These are phyloP conservation scores for Oplegnathus fasciatus DNA, from an alignment of 2,113 vertebrate genomes.

Conservation along the genomic window DNA sequence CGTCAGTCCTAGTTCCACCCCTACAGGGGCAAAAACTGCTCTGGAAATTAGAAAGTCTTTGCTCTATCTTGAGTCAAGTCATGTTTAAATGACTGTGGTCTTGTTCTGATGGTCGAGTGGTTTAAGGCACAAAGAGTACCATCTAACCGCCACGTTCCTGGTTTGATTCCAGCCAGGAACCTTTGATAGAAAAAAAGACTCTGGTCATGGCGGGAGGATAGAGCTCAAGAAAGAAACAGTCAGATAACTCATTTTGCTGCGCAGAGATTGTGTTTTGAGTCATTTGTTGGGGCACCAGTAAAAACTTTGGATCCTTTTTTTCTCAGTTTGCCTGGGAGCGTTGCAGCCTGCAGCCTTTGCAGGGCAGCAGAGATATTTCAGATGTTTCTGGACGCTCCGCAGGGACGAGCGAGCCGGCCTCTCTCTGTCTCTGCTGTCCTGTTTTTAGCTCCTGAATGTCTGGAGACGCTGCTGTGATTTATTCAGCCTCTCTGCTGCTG, in stretches of 20 bases:
- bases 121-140: too few species aligned
- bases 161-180: too few species aligned
- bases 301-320: conserved; percentile 3
- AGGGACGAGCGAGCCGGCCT: conserved; percentile 16
- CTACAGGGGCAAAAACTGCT: too few species aligned
- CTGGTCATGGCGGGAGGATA: neutral
- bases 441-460: conserved; percentile 67
- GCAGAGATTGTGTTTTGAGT: neutral
- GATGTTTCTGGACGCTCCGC: conserved; percentile 34
- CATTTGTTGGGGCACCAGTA: conserved; percentile 15
- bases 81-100: too few species aligned
- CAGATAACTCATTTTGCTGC: neutral
- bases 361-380: conserved; percentile 57
- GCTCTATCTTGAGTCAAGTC: too few species aligned
- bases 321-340: neutral
- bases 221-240: neutral
- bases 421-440: conserved; percentile 53
- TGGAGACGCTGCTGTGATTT: conserved; percentile 68
- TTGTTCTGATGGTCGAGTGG: too few species aligned
- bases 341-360: conserved; percentile 40
- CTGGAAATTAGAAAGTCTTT: too few species aligned
- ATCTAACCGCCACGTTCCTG: too few species aligned
- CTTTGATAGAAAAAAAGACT: neutral
- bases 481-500: conserved; percentile 50
- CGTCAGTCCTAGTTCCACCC: too few species aligned